Evolutionary conservation across 2,113 vertebrate species (phyloP).

Genomic region (Centropus bengalensis): DNA sequence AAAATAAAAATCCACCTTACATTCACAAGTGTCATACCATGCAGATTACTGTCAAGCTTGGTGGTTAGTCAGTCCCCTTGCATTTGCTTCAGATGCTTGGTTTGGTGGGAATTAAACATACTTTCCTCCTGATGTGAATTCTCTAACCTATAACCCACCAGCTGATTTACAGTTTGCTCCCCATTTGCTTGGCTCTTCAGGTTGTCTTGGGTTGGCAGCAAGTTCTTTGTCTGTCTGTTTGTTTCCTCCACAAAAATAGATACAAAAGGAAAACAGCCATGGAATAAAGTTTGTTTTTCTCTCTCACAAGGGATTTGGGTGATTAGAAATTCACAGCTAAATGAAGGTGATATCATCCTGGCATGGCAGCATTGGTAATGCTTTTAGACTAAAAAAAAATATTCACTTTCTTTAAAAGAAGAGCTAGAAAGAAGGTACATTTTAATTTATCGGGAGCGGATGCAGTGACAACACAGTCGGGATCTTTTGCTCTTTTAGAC

Average conservation of each 20-base stretch:
- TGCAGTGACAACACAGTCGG: neutral
- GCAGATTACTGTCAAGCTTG: neutral
- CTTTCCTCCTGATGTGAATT: neutral
- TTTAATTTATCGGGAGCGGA: neutral
- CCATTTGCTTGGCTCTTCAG: rapidly evolving
- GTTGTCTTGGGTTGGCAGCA: neutral
- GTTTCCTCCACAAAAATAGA: neutral
- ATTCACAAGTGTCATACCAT: neutral
- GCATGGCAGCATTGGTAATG: neutral
- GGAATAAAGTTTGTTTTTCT: too few relatives aligned
- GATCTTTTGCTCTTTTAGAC: neutral
- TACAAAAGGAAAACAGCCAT: neutral
- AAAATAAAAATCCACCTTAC: too few relatives aligned
- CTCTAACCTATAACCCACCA: rapidly evolving
- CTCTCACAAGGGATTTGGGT: neutral
- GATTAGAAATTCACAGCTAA: neutral
- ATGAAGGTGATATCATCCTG: neutral
- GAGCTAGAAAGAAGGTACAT: neutral
- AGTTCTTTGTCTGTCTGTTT: too few relatives aligned
- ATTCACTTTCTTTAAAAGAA: neutral
- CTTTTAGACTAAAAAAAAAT: neutral
- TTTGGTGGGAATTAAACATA: neutral
- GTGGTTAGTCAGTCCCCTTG: too few relatives aligned
- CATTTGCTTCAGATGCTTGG: neutral
- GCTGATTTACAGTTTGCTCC: neutral